These are phyloP conservation scores for Tridacna gigas DNA, from an alignment of 2,888 invertebrate species.

Conservation along the genomic window DNA sequence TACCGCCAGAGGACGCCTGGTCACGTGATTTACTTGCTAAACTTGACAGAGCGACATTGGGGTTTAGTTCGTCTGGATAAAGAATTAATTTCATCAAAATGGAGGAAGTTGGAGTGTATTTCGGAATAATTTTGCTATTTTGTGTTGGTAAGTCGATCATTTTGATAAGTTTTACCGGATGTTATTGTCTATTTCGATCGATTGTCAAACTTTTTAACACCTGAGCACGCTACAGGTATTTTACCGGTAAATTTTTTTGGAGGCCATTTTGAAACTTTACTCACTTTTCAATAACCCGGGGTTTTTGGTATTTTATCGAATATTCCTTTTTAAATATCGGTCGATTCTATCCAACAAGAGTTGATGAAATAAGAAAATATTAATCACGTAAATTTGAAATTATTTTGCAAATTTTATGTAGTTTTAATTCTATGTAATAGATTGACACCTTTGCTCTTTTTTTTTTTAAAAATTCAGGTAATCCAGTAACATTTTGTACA, in stretches of 20 bases:
- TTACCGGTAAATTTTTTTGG: constrained; percentile 19
- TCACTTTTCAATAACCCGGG: neutral
- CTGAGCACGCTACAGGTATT: constrained; percentile 22
- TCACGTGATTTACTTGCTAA: constrained; percentile 19
- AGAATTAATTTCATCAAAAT: constrained; percentile 34
- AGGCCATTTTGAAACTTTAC: constrained; percentile 27
- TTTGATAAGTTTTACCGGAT: neutral
- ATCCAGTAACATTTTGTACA: too few relatives aligned
- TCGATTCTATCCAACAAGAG: too few relatives aligned
- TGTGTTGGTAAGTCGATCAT: constrained; percentile 24
- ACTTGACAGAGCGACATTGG: constrained; percentile 16
- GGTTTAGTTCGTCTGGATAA: constrained; percentile 4
- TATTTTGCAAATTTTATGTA: too few relatives aligned
- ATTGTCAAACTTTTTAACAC: constrained; percentile 26
- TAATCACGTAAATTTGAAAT: too few relatives aligned
- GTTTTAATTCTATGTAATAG: too few relatives aligned
- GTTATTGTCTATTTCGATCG: constrained; percentile 13
- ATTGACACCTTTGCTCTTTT: too few relatives aligned
- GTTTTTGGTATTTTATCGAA: too few relatives aligned
- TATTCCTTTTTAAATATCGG: too few relatives aligned
- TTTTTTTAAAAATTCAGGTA: too few relatives aligned
- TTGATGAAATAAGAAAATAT: too few relatives aligned
- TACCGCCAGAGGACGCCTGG: constrained; percentile 23
- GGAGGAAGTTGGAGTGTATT: constrained; percentile 19
- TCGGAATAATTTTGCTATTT: constrained; percentile 29